Conservation (phyloP, 2,888 invertebrate genomes). For the Drosophila longiperda region DNA sequence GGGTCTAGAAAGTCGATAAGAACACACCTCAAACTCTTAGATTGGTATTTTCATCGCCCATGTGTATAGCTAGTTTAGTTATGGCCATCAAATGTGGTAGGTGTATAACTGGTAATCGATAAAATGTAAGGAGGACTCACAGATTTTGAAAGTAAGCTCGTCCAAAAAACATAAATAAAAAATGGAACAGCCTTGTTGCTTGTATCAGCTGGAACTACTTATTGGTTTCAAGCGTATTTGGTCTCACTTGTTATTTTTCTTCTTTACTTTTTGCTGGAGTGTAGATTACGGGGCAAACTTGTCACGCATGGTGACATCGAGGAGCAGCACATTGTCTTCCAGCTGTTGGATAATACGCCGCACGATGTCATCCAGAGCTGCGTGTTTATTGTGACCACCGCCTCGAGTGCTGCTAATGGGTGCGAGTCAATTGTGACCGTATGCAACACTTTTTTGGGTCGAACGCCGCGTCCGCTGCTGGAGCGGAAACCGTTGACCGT, state of each 20-base stretch:
- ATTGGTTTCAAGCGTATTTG: background rate
- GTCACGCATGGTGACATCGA: conserved; percentile 68
- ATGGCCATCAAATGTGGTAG: background rate
- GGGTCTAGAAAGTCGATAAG: background rate
- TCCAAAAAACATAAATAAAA: background rate
- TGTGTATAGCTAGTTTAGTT: no score
- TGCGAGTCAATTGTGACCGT: conserved; percentile 78
- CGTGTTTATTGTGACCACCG: conserved; percentile 70
- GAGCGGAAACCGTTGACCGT: conserved; percentile 70
- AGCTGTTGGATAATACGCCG: conserved; percentile 79
- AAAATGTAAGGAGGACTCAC: background rate
- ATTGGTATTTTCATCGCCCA: no score
- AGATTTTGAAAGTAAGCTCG: background rate
- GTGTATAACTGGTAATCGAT: background rate
- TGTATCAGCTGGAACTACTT: background rate
- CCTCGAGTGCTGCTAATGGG: conserved; percentile 52
- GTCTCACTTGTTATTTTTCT: background rate
- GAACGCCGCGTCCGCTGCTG: conserved; percentile 79
- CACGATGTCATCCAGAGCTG: conserved; percentile 81
- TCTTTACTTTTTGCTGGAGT: background rate
- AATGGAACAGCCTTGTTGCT: background rate
- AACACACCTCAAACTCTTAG: no score
- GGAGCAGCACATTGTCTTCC: conserved; percentile 78
- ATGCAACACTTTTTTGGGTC: conserved; percentile 75
- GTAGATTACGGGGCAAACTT: conserved; percentile 75